Evolutionary conservation across 2,113 vertebrate genomes (phyloP), one percentile per base, ranked within the genome.

Genomic region (Hemichromis elongatus): DNA sequence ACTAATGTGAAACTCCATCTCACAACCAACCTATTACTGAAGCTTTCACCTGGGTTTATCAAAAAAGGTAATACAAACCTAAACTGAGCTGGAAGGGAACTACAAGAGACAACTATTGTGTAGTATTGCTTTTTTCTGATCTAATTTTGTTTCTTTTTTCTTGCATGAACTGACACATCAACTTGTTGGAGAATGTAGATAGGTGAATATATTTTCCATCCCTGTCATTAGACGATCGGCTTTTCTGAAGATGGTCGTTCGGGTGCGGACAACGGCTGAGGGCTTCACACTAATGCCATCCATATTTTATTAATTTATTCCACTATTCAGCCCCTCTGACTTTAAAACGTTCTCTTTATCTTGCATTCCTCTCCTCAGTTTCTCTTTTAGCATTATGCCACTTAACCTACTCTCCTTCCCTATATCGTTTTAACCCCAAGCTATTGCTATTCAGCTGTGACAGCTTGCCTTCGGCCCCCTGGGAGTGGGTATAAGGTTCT

Each of bases 301-400:
- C 86, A 89, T 85, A 90, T 85, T 19, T 90, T 92, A 90, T 90
- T 82, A 91, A 91, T 89, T 80, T 92, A 94, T 92, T 92, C 88
- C 83, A 85, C 80, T 89, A 84, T 79, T 79, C 52, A 55, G 52
- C 13, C 5, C 55, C 33, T 55, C 89, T 83, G 66, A 81, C 37
- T 87, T 83, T 87, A 66, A 45, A 21, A 86, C 30, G 42, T 19
- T 84, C 81, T 86, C n/a, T 73, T 81, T 81, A 79, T 78, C 33
- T 68, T 47, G 33, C 61, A 40, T 77, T 85, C 79, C 55, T 63
- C 33, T 33, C 45, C 47, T 42, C 4, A 9, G n/a, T 33, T 59
- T 87, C 87, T 75, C 68, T 79, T 42, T 61, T 63, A 47, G 82
- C 68, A 81, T 57, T 79, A 61, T 63, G 42, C 79, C 52, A 59